A percentile compares a stretch with the other conserved stretches of the same genome.
Evolutionary conservation across 2,797 vertebrate species (phyloP).

Genomic region (Amphiprion clarkii): DNA sequence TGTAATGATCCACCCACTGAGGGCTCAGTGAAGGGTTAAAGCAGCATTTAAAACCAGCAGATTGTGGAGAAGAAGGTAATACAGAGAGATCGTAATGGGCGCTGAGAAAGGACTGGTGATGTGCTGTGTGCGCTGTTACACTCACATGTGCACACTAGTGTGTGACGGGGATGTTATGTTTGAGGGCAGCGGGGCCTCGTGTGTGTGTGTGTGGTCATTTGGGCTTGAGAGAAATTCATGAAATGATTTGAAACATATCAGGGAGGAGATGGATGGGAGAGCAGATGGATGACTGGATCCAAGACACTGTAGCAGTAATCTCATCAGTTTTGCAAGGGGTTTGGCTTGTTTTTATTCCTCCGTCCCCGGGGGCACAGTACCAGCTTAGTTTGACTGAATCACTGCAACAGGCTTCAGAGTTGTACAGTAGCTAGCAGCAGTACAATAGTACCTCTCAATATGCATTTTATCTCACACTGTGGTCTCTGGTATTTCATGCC

Average conservation of each 20-base stretch:
- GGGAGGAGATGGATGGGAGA: slow-evolving; percentile 12
- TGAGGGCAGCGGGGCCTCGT: background rate
- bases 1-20: slow-evolving; percentile 47
- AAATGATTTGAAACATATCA: slow-evolving; percentile 18
- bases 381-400: slow-evolving; percentile 40
- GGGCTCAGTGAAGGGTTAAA: slow-evolving; percentile 43
- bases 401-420: slow-evolving; percentile 9
- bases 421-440: background rate
- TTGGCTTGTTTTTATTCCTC: slow-evolving; percentile 23
- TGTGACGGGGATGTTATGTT: slow-evolving; percentile 5
- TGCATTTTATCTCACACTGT: slow-evolving; percentile 19
- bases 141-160: background rate
- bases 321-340: slow-evolving; percentile 20
- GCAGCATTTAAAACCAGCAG: slow-evolving; percentile 35
- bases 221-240: background rate
- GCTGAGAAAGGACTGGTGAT: background rate
- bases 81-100: slow-evolving; percentile 4
- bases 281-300: slow-evolving; percentile 4
- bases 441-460: slow-evolving; percentile 12
- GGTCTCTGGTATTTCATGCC: background rate
- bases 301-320: slow-evolving; percentile 18
- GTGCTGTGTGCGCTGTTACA: background rate
- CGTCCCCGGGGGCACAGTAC: background rate
- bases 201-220: slow-evolving; percentile 15
- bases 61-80: slow-evolving; percentile 32